These are phyloP conservation scores for Crocallis elinguaria DNA, from an alignment of 2,888 invertebrate species.

Conservation along the genomic window DNA sequence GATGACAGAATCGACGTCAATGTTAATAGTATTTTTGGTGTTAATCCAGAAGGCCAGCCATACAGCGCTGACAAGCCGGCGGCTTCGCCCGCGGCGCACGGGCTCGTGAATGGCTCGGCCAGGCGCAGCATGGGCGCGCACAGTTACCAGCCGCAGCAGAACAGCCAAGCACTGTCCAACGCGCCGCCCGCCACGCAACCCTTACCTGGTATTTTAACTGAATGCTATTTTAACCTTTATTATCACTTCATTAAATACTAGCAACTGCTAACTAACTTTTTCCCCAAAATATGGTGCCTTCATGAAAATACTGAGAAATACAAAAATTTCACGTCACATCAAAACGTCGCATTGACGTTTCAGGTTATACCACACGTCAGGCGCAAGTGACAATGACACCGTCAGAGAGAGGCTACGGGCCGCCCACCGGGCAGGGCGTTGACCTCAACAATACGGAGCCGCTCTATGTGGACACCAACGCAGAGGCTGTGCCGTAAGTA, in stretches of 20 bases:
- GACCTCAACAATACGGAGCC: constrained; percentile 88
- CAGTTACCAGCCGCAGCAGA: constrained; percentile 88
- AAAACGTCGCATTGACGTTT: constrained; percentile 8
- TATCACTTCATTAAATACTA: too few species aligned
- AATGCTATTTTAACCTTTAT: background rate
- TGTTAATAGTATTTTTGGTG: background rate
- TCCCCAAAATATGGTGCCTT: too few species aligned
- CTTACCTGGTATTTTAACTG: constrained; percentile 69
- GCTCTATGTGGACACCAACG: constrained; percentile 94
- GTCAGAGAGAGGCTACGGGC: constrained; percentile 75
- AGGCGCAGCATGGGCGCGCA: constrained; percentile 89
- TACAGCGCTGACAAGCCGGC: constrained; percentile 81
- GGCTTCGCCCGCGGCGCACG: constrained; percentile 92
- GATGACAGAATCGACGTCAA: too few species aligned
- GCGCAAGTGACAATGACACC: constrained; percentile 59
- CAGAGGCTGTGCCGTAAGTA: constrained; percentile 94
- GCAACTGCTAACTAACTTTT: too few species aligned
- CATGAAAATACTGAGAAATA: too few species aligned
- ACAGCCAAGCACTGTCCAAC: constrained; percentile 77
- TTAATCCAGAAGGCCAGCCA: constrained; percentile 53
- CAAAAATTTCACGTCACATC: too few species aligned
- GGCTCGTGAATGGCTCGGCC: constrained; percentile 88
- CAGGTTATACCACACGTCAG: constrained; percentile 69
- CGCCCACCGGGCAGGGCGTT: constrained; percentile 65
- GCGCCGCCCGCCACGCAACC: constrained; percentile 81